Conservation (phyloP, 2,113 vertebrate species). For the Percina caprodes region DNA sequence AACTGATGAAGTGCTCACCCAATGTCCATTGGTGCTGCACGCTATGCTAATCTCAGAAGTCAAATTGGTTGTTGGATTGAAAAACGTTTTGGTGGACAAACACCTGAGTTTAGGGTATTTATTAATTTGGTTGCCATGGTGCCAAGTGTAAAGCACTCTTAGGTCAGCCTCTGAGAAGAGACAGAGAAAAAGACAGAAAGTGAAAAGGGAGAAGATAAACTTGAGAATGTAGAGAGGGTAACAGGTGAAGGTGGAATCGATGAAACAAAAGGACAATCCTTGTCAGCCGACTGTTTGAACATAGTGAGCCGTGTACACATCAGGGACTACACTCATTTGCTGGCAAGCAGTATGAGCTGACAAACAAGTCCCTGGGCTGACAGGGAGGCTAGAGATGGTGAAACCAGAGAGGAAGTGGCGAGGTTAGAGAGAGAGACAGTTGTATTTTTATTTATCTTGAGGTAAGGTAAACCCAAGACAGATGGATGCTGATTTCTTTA, state of each 20-base stretch:
- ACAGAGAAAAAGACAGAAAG: background rate
- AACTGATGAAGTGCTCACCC: background rate
- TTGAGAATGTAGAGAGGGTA: background rate
- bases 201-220: slow-evolving; percentile 10
- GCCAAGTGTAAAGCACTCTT: slow-evolving; percentile 18
- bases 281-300: slow-evolving; percentile 15
- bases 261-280: slow-evolving; percentile 17
- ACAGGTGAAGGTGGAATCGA: slow-evolving; percentile 30
- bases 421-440: slow-evolving; percentile 1
- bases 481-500: background rate
- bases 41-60: background rate
- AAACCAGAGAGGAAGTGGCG: slow-evolving; percentile 16
- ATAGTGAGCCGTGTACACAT: slow-evolving; percentile 1
- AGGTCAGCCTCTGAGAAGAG: background rate
- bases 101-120: background rate
- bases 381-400: background rate
- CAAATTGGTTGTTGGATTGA: slow-evolving; percentile 1
- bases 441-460: slow-evolving; percentile 15
- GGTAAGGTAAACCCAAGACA: background rate
- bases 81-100: background rate
- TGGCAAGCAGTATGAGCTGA: slow-evolving; percentile 3
- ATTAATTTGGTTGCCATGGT: slow-evolving; percentile 26
- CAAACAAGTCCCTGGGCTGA: background rate
- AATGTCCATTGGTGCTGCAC: background rate
- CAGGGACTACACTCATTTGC: background rate